Evolutionary conservation across 2,797 vertebrate species (phyloP), one percentile per base, ranked within the genome.

Genomic region (Leptoclinus maculatus): DNA sequence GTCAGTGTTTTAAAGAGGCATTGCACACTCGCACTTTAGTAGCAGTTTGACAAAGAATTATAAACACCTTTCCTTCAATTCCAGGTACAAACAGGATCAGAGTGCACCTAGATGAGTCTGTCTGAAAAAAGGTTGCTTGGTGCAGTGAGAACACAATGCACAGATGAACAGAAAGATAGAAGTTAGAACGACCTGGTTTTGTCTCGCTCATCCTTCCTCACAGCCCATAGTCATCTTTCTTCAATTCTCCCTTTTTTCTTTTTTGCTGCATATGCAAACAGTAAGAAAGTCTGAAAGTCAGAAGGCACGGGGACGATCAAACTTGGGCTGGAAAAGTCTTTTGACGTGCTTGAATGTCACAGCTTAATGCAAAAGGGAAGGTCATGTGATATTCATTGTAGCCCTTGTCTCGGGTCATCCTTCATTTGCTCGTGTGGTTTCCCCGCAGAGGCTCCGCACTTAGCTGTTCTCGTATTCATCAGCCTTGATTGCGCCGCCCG

Each of bases 401-500:
- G 71, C 27, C 47, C 38, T 49, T 3, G 16, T 72, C 65, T 43
- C 10, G 23, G 36, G 58, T 71, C 66, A 76, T 64, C 62, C 65
- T 72, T 79, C 43, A 65, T 69, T 84, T 68, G 21, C 81, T 76
- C 56, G 47, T 49, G 66, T 72, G 78, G 71, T 67, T 74, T 85
- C 71, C 53, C 71, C 56, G 64, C 53, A 36, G 69, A 56, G 19
- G 39, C 60, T 74, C 43, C 81, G 72, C 56, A 58, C 82, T 67
- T 34, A 64, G 79, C 80, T 64, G 60, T 54, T 85, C 79, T 71
- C 25, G 2, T 81, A 91, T 91, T 89, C 87, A 90, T 92, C 91
- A 90, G 74, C 76, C 78, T 70, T 88, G 88, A 92, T 88, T 89
- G 84, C 83, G 77, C 87, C 88, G 87, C 90, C 82, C 80, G 81